Evolutionary conservation across 1,140 invertebrate species (phyloP).

Genomic region (Babylonia areolata): DNA sequence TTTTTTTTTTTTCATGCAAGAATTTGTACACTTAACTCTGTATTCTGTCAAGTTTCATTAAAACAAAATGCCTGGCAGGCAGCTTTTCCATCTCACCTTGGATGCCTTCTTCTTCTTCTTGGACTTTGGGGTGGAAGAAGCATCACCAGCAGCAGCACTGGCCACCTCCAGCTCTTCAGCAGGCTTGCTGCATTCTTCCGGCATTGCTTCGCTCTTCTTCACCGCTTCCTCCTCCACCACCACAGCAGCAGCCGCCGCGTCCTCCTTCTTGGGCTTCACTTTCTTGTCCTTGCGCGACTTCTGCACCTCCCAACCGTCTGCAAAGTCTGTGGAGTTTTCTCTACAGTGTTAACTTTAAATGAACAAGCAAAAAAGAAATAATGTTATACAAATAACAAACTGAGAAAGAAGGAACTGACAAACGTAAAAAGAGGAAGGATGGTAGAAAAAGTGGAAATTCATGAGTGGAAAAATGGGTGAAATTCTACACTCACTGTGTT

Average conservation of each 20-base stretch:
- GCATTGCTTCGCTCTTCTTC: neutral
- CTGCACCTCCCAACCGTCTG: conserved; percentile 47
- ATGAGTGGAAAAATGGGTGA: too few species aligned
- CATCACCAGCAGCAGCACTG: neutral
- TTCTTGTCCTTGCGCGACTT: conserved; percentile 51
- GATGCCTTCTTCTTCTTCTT: conserved; percentile 36
- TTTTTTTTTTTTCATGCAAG: too few species aligned
- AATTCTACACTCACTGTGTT: too few species aligned
- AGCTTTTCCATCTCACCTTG: conserved; percentile 12
- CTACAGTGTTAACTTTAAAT: too few species aligned
- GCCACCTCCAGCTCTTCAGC: neutral
- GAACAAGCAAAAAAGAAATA: too few species aligned
- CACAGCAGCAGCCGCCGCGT: conserved; percentile 32
- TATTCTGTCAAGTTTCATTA: neutral
- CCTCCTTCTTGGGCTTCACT: conserved; percentile 45
- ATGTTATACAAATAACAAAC: too few species aligned
- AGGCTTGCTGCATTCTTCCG: neutral
- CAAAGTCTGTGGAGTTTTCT: neutral
- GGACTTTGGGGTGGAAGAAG: neutral
- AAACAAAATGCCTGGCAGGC: neutral
- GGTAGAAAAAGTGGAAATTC: too few species aligned
- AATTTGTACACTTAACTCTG: too few species aligned
- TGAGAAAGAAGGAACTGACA: too few species aligned
- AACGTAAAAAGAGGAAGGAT: too few species aligned
- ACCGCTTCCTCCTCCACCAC: conserved; percentile 9